Evolutionary conservation across 92 coral and sea anemone species (phyloP), one percentile per base, ranked within the genome.

Genomic region (Epizoanthus stellaris): DNA sequence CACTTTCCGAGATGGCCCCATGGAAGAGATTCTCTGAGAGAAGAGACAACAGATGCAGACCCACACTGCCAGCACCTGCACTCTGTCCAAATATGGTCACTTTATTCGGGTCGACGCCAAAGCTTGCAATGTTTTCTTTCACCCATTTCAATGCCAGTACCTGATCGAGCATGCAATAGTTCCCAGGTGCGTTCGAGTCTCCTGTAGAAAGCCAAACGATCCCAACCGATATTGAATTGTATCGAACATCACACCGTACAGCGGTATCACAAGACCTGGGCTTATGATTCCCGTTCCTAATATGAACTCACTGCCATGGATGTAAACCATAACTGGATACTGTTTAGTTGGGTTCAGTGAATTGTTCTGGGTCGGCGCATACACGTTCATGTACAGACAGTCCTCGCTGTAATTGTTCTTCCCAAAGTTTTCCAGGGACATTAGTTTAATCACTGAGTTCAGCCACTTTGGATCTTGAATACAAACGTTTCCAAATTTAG

Each of bases 1-100:
- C 98, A 70, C 98, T 95, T 84, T 95, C 97, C 25, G 87, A 30
- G 34, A 95, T 91, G 4, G 98, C 98, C 66, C 87, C 61, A 12
- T 95, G 96, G 58, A 95, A 95, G 30, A 95, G 95, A 2, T 95
- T 90, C 56, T 87, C 75, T 6, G 94, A 86, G 11, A 81, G 81
- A 11, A 92, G 93, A 11, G 97, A 89, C 72, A 95, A 61, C 3
- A 95, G 54, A 67, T 93, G 98, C 12, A 95, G 89, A 4, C 96
- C 97, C 17, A 95, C 98, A 65, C 98, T 95, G 42, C 25, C 25
- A 23, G 25, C 25, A 23, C 25, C 25, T 23, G 25, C 25, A 23
- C 25, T 23, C 25, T 23, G 94, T 47, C 98, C 98, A 63, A 90
- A 87, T 54, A 89, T 85, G 40, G 97, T 23, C 25, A 23, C 25